Evolutionary conservation across 1,140 invertebrate genomes (phyloP), one percentile per base, ranked within the genome.

Genomic region (Lordiphosa stackelbergi): DNA sequence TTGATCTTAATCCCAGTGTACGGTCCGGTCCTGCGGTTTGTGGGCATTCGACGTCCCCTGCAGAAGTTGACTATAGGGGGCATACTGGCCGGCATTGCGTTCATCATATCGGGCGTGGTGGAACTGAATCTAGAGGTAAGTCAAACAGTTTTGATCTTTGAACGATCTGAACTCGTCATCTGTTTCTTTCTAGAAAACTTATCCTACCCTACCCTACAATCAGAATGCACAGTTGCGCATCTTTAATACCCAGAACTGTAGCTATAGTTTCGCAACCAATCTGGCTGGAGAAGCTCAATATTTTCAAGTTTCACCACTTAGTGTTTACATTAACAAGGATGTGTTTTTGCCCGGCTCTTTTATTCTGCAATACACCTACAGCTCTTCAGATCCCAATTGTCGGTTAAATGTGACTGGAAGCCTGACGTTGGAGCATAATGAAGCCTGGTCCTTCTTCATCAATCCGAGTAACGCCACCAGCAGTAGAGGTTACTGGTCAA

Each of bases 51-150:
- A 83, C 52, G 85, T 41, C 87, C 92, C 55, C 86, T 91, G 53
- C 86, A 90, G 40, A 89, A 92, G 57, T 88, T 95, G 4, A 91
- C 88, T 19, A 88, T 84, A 46, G 97, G 98, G 22, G 96, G 97
- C 49, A 66, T 97, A 10, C 87, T 99, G 3, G 95, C 95, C 7
- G 93, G 92, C 5, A 28, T 93, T 4, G 92, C 97, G 1, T 99
- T 99, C 87, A 85, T 95, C n/a, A 90, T 97, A 34, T 96, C 97
- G 11, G 97, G 92, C 13, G 73, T 96, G 31, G 90, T 98, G 2
- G 95, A 98, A 89, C 69, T 95, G 1, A 87, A 92, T 73, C 88
- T 98, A 22, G 91, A 97, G 91, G 85, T 87, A 57, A 87, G 85
- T 68, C 24, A 7, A 12, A n/a, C 12, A 24, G 11, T 46, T 51